phyloP scores from a whole-genome alignment of 2,797 vertebrate species.

The Glossophaga mutica region DNA sequence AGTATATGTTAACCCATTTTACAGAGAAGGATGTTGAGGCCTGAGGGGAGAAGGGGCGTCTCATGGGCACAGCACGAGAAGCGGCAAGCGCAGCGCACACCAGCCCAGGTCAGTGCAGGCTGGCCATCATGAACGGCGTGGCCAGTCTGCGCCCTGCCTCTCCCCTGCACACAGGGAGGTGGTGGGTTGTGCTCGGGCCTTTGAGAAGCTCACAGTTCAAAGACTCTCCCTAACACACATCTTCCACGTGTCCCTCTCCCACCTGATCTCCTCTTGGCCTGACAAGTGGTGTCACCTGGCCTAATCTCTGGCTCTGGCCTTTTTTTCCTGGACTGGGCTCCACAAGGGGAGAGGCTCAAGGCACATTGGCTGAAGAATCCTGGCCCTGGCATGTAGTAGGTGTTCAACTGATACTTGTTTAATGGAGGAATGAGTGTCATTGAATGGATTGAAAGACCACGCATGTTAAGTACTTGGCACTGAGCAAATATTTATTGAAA shows the following conservation, averaged over 20 bases:
- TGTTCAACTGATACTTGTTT: not conserved
- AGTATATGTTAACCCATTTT: not conserved
- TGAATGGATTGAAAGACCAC: not conserved
- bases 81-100: not conserved
- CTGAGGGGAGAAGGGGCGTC: not conserved
- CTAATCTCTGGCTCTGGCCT: not conserved
- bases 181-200: no score
- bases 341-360: not conserved
- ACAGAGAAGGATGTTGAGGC: not conserved
- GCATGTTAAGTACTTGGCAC: constrained; percentile 8
- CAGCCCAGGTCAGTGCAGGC: not conserved
- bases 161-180: not conserved
- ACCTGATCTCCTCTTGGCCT: not conserved
- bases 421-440: not conserved
- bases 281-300: no score
- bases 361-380: not conserved
- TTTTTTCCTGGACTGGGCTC: not conserved
- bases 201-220: not conserved
- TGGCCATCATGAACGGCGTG: fast-evolving
- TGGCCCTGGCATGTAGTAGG: not conserved
- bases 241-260: not conserved
- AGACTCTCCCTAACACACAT: no score
- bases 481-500: constrained; percentile 9
- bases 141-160: fast-evolving
- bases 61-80: not conserved